Evolutionary conservation across 1,140 invertebrate genomes (phyloP).

Genomic region (Drosophila nebulosa): DNA sequence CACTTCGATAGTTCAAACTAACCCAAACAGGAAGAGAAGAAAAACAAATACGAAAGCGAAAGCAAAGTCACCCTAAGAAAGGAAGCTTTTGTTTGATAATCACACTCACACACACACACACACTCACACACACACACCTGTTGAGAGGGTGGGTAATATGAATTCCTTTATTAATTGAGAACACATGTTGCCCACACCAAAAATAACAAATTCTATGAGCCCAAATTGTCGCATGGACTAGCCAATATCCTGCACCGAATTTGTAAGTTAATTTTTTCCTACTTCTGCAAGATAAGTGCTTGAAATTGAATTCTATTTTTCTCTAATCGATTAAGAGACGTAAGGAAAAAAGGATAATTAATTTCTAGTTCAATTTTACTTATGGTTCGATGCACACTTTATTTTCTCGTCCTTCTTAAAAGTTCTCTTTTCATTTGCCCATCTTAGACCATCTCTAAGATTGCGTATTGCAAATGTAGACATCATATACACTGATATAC

Average conservation of each 20-base stretch:
- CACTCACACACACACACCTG: slow-evolving; percentile 31
- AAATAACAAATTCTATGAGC: not conserved
- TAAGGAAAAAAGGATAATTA: too few relatives aligned
- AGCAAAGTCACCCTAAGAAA: not conserved
- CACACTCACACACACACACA: not conserved
- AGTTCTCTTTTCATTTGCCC: too few relatives aligned
- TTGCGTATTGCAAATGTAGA: too few relatives aligned
- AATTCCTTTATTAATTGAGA: slow-evolving; percentile 72
- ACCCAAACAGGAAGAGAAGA: not conserved
- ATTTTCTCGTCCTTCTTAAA: too few relatives aligned
- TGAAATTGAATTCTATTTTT: too few relatives aligned
- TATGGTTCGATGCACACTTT: too few relatives aligned
- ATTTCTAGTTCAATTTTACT: too few relatives aligned
- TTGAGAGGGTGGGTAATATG: slow-evolving; percentile 41
- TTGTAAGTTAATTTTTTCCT: not conserved
- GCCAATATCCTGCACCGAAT: not conserved
- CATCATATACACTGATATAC: not conserved
- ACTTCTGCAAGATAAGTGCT: too few relatives aligned
- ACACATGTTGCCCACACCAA: slow-evolving; percentile 50
- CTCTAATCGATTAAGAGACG: too few relatives aligned
- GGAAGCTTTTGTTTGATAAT: slow-evolving; percentile 4
- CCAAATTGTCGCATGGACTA: not conserved
- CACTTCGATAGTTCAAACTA: slow-evolving; percentile 36
- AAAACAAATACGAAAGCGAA: not conserved
- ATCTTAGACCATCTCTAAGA: too few relatives aligned